Percentiles rank a stretch among this genome's conserved stretches.
Evolutionary conservation across 2,888 invertebrate species (phyloP).

Genomic region (Pristionchus arcanus): DNA sequence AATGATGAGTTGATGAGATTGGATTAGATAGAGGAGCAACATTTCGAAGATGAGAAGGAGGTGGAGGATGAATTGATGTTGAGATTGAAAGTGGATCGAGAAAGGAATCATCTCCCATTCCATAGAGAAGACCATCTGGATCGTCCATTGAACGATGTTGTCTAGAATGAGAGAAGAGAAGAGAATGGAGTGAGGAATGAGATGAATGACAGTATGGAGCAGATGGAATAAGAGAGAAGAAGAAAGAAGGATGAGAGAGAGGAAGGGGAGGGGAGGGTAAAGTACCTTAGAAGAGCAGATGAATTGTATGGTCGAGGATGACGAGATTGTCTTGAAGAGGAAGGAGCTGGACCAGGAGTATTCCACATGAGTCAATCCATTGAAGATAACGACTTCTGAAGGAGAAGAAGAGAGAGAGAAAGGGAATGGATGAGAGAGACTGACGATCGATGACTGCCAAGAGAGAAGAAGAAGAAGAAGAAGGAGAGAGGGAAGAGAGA

Average conservation of each 20-base stretch:
- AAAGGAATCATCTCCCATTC: constrained; percentile 47
- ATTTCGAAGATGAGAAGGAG: neutral
- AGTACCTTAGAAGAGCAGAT: constrained; percentile 50
- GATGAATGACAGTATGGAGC: constrained; percentile 29
- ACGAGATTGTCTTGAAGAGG: constrained; percentile 17
- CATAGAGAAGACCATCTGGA: constrained; percentile 29
- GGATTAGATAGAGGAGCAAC: constrained; percentile 66
- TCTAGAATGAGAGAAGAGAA: constrained; percentile 58
- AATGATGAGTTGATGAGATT: constrained; percentile 64
- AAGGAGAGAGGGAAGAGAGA: constrained; percentile 52
- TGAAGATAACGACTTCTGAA: constrained; percentile 23
- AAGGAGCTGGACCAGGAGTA: constrained; percentile 50
- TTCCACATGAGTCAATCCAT: constrained; percentile 52
- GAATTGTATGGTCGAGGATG: constrained; percentile 18
- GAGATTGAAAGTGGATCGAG: constrained; percentile 57
- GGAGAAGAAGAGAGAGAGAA: constrained; percentile 43
- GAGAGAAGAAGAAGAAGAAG: neutral
- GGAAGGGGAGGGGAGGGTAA: neutral
- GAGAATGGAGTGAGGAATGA: neutral
- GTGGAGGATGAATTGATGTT: constrained; percentile 56
- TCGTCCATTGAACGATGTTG: constrained; percentile 76
- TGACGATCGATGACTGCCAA: neutral
- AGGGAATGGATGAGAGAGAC: neutral
- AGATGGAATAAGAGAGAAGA: constrained; percentile 28
- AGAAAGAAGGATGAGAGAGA: neutral